phyloP scores from a whole-genome alignment of 2,888 invertebrate species.

The Drepana falcataria region DNA sequence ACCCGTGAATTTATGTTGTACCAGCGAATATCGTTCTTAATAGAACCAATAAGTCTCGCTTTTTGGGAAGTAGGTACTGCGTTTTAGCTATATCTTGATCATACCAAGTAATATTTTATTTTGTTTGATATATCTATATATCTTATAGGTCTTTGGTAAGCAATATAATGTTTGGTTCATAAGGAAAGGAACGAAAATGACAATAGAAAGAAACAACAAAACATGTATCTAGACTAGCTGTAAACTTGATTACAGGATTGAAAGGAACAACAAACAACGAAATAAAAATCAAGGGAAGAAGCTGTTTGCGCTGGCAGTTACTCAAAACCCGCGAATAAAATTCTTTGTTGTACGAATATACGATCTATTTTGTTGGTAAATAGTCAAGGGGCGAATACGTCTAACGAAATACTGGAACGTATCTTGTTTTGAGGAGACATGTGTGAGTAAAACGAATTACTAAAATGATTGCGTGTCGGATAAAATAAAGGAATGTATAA shows the following conservation, averaged over 20 bases:
- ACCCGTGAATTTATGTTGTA: too few species aligned
- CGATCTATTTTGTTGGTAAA: constrained; percentile 35
- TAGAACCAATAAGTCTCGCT: too few species aligned
- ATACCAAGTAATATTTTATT: too few species aligned
- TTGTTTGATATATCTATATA: too few species aligned
- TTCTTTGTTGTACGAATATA: constrained; percentile 32
- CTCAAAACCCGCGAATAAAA: constrained; percentile 46
- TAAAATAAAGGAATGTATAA: constrained; percentile 8
- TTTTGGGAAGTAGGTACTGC: too few species aligned
- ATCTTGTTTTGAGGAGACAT: constrained; percentile 16
- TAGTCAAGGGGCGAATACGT: constrained; percentile 16
- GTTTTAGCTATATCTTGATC: too few species aligned
- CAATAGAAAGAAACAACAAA: constrained; percentile 25
- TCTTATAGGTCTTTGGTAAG: too few species aligned
- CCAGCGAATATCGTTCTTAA: too few species aligned
- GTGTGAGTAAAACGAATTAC: constrained; percentile 25
- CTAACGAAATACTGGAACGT: constrained; percentile 10
- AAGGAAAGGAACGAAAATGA: too few species aligned
- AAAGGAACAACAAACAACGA: constrained; percentile 61
- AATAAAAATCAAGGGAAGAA: constrained; percentile 57
- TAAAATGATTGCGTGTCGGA: constrained; percentile 21
- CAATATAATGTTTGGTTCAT: too few species aligned
- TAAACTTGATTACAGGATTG: constrained; percentile 63
- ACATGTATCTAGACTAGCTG: constrained; percentile 41
- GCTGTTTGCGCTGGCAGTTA: constrained; percentile 51